A percentile compares a stretch with the other conserved stretches of the same genome.
Conservation (phyloP, 2,797 vertebrate species). For the Falco rusticolus region DNA sequence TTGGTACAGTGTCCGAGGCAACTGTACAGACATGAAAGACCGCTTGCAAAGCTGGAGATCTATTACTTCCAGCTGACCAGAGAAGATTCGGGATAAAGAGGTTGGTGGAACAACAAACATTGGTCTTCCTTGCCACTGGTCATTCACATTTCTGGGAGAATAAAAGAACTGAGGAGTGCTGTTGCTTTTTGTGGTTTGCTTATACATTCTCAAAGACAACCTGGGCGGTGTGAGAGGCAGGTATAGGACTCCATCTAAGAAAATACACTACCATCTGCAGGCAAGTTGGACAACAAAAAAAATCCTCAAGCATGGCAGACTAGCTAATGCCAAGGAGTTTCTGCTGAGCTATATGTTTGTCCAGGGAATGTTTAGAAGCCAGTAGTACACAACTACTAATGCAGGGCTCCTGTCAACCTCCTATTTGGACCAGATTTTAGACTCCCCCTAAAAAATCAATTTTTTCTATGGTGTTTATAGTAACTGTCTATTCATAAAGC, state of each 20-base stretch:
- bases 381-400: background rate
- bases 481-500: background rate
- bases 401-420: background rate
- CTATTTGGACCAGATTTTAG: background rate
- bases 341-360: background rate
- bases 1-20: background rate
- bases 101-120: background rate
- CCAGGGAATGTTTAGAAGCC: conserved; percentile 20
- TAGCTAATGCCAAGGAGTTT: background rate
- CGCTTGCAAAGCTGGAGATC: background rate
- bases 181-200: background rate
- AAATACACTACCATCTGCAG: background rate
- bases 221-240: background rate
- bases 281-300: background rate
- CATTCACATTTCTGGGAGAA: conserved; percentile 30
- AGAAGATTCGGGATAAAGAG: background rate
- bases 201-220: background rate
- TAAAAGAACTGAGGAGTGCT: background rate
- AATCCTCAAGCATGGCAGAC: background rate
- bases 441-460: background rate
- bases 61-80: background rate
- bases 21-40: background rate
- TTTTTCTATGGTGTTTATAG: background rate
- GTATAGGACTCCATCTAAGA: background rate
- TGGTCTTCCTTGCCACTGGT: background rate